Base-by-base conservation (phyloP, 1,140 invertebrate genomes). In the Drosophila asahinai region DNA sequence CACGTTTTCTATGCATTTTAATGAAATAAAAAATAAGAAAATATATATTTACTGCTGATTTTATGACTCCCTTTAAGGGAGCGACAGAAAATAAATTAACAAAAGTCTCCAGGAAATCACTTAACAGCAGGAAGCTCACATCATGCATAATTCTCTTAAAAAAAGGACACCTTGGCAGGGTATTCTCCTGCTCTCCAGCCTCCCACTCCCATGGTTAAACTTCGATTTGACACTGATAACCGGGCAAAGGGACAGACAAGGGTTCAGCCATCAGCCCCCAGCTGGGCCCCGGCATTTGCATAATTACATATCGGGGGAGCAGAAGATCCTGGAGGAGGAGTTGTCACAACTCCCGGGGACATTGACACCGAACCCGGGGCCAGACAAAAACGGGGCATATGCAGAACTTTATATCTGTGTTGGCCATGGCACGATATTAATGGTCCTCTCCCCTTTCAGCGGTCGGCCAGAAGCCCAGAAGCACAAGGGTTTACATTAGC, bases 191-290 rank as follows among this genome's bases (percentile, higher is more conserved):
- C 57, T 25, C 40, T 45, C 3, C 36, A 55, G 15, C n/a, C 12
- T 11, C 38, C 17, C 51, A 27, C 33, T 49, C 19, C n/a, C 15
- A 36, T 40, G 49, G 70, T 77, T 78, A 83, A 89, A 60, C 70
- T 65, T 75, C 77, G 78, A 90, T 81, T 84, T 83, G 86, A 75
- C 73, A 84, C 77, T 77, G 81, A 84, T 84, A 84, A 75, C 49
- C 60, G 58, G 48, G 68, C 40, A 47, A 45, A 59, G 54, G 42
- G 33, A 30, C 54, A 78, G 73, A 84, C 70, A 65, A 76, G 78
- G 77, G 75, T 80, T 76, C 19, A 22, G 52, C 19, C 38, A 4
- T 38, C n/a, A 38, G 42, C 54, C 51, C 62, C 47, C 33, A 67
- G 74, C 77, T 62, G 65, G 57, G 77, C 38, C 48, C 42, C 45